phyloP scores from a whole-genome alignment of 2,113 vertebrate genomes.

The Capricornis sumatraensis region DNA sequence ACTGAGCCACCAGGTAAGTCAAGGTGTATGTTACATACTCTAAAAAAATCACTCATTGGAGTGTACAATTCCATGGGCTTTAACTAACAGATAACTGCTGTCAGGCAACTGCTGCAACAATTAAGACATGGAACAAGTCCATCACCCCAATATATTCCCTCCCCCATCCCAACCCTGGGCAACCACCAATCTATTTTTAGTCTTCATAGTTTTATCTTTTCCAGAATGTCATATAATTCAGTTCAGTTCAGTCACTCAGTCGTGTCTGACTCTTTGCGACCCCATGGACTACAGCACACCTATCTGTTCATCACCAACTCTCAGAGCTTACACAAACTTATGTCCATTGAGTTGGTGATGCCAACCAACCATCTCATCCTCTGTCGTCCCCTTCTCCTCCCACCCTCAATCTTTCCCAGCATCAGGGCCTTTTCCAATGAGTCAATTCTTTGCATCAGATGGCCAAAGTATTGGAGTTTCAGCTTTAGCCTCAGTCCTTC shows the following conservation, averaged over 20 bases:
- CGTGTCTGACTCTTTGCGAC: rapidly evolving
- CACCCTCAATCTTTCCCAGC: neutral
- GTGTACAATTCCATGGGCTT: neutral
- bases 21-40: neutral
- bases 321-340: neutral
- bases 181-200: neutral
- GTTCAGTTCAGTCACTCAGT: neutral
- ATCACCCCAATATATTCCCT: neutral
- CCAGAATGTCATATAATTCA: neutral
- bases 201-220: neutral
- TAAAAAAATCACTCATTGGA: neutral
- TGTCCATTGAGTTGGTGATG: neutral
- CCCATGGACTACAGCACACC: neutral
- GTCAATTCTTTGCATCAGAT: neutral
- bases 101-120: neutral
- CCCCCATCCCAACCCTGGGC: neutral
- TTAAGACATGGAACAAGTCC: neutral
- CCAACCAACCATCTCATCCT: neutral
- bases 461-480: neutral
- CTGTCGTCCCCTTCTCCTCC: neutral
- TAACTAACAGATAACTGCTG: neutral
- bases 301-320: neutral
- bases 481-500: neutral
- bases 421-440: neutral
- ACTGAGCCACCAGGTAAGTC: neutral